phyloP scores from a whole-genome alignment of 1,140 invertebrate genomes.

The Microplitis demolitor region DNA sequence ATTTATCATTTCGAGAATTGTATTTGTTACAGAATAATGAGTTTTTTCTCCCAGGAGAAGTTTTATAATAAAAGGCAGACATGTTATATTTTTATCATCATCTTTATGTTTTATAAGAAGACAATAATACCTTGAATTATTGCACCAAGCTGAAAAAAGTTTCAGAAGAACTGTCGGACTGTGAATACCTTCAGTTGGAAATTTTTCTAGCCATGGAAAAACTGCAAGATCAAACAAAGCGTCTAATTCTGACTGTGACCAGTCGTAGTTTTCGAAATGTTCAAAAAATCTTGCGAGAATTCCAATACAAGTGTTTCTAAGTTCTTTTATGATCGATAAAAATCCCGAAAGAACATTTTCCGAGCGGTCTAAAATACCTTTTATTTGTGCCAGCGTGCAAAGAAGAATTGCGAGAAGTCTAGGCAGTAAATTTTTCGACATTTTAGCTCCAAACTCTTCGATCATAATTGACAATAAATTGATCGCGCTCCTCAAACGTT shows the following conservation, averaged over 20 bases:
- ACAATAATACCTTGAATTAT: conserved; percentile 75
- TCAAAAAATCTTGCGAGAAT: conserved; percentile 76
- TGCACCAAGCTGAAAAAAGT: conserved; percentile 77
- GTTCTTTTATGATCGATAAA: conserved; percentile 69
- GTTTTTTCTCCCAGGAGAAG: conserved; percentile 73
- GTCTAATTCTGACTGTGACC: conserved; percentile 73
- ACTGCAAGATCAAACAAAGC: conserved; percentile 78
- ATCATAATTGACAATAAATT: conserved; percentile 80
- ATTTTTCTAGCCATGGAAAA: conserved; percentile 78
- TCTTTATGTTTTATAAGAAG: conserved; percentile 70
- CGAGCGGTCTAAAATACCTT: conserved; percentile 64
- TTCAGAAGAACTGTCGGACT: conserved; percentile 82
- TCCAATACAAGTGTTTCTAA: conserved; percentile 67
- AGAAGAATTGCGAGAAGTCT: conserved; percentile 76
- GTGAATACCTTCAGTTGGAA: conserved; percentile 81
- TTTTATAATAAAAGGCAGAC: conserved; percentile 71
- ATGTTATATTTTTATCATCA: conserved; percentile 56
- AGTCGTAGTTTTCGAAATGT: conserved; percentile 78
- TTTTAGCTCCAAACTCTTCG: conserved; percentile 83
- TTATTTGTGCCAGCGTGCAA: conserved; percentile 69
- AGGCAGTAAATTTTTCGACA: conserved; percentile 69
- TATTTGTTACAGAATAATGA: conserved; percentile 68
- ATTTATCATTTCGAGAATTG: conserved; percentile 80
- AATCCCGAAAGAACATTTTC: conserved; percentile 68
- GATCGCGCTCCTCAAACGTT: conserved; percentile 74